Percentiles rank a stretch among this genome's conserved stretches.
Evolutionary conservation across 2,113 vertebrate genomes (phyloP).

Genomic region (Pelecanus crispus): DNA sequence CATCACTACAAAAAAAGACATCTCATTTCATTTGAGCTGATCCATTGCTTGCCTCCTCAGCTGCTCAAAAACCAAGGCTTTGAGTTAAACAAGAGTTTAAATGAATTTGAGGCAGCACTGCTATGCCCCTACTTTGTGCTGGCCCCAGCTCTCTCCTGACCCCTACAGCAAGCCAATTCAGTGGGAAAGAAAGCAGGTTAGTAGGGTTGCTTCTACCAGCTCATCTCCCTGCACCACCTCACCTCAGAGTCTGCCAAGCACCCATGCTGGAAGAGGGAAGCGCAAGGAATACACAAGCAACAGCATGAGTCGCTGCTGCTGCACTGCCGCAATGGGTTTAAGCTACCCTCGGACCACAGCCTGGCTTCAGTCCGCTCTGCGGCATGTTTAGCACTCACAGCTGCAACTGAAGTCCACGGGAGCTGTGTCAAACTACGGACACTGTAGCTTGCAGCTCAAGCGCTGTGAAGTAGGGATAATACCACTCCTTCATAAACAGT

Average conservation of each 20-base stretch:
- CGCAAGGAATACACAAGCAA: fast-evolving
- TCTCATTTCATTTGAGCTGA: background rate
- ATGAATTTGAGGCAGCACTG: background rate
- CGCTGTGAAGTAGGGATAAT: background rate
- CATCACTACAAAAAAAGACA: background rate
- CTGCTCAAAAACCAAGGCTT: background rate
- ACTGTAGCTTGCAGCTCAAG: background rate
- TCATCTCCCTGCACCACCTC: background rate
- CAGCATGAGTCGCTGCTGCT: fast-evolving
- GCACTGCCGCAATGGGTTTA: background rate
- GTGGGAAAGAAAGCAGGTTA: background rate
- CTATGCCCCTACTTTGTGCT: background rate
- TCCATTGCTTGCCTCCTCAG: background rate
- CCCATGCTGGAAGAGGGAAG: fast-evolving
- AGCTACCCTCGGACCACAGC: background rate
- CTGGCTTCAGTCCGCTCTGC: background rate
- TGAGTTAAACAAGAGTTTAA: background rate
- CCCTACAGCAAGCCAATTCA: background rate
- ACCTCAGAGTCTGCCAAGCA: background rate
- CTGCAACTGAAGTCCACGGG: background rate
- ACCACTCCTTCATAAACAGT: background rate
- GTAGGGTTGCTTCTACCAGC: background rate
- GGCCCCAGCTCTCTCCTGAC: background rate
- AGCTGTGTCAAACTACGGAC: fast-evolving
- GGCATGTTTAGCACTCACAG: fast-evolving